Conservation (phyloP, 2,113 vertebrate genomes). For the Silurus glanis region DNA sequence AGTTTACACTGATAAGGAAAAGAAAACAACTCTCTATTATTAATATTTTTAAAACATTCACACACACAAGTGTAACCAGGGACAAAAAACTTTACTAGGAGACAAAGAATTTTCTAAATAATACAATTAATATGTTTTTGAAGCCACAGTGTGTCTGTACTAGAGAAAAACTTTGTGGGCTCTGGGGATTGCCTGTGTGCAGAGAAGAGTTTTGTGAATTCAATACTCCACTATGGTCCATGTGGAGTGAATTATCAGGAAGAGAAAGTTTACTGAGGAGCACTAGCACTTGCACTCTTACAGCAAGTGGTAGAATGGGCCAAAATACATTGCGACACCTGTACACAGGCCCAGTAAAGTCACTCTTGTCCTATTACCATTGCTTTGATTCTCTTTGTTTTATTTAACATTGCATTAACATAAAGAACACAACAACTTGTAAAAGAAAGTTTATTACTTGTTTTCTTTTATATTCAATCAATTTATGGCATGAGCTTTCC, state of each 20-base stretch:
- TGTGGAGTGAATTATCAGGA: constrained; percentile 58
- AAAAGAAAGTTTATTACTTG: not conserved
- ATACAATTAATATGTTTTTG: not conserved
- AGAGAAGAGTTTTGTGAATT: constrained; percentile 46
- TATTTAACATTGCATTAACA: not conserved
- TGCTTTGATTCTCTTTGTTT: not conserved
- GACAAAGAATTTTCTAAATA: not conserved
- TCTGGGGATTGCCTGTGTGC: constrained; percentile 7
- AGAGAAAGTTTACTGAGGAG: constrained; percentile 28
- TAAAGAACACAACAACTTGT: not conserved
- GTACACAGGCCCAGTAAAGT: constrained; percentile 27
- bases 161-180: not conserved
- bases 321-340: not conserved
- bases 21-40: not conserved
- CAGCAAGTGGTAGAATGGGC: constrained; percentile 27
- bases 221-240: constrained; percentile 29
- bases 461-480: not conserved
- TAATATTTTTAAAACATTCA: not conserved
- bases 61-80: not conserved
- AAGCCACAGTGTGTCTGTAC: not conserved
- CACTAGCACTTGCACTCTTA: constrained; percentile 48
- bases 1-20: not conserved
- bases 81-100: not conserved
- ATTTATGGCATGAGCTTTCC: constrained; percentile 11
- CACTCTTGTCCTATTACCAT: not conserved